Evolutionary conservation across 2,797 vertebrate genomes (phyloP).

Genomic region (Cossypha polioptera): DNA sequence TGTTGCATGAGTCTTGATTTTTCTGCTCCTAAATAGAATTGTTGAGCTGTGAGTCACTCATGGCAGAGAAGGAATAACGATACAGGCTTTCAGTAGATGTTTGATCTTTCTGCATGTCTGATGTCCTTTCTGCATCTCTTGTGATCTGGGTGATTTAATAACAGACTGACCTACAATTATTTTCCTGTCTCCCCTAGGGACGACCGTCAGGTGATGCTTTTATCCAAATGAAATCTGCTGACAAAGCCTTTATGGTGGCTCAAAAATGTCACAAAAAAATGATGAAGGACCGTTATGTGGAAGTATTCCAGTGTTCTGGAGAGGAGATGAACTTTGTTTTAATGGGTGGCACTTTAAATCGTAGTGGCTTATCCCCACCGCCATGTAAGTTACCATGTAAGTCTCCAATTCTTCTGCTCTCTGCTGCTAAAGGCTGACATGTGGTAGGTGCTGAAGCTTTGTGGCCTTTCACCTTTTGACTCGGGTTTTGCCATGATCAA

Average conservation of each 20-base stretch:
- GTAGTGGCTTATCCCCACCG: constrained; percentile 94
- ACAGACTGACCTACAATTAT: background rate
- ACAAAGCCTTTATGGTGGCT: constrained; percentile 89
- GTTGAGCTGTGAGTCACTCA: background rate
- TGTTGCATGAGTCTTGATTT: background rate
- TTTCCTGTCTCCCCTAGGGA: constrained; percentile 72
- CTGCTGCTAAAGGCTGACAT: constrained; percentile 67
- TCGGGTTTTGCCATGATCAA: constrained; percentile 54
- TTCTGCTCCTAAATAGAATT: background rate
- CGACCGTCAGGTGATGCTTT: constrained; percentile 94
- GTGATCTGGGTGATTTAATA: background rate
- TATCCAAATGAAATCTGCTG: constrained; percentile 94
- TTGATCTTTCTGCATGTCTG: too few relatives aligned
- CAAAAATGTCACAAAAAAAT: constrained; percentile 97
- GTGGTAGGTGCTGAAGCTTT: constrained; percentile 74
- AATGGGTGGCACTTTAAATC: constrained; percentile 95
- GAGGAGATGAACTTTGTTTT: constrained; percentile 98
- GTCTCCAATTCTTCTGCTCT: constrained; percentile 76
- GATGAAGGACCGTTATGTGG: constrained; percentile 97
- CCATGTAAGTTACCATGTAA: constrained; percentile 97
- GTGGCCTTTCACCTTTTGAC: constrained; percentile 65
- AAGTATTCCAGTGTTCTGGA: constrained; percentile 96
- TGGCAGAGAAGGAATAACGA: background rate
- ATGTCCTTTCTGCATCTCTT: background rate
- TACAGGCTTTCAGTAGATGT: background rate